These are phyloP conservation scores for Pangasius macronema DNA, from an alignment of 2,797 vertebrate genomes.

Conservation along the genomic window DNA sequence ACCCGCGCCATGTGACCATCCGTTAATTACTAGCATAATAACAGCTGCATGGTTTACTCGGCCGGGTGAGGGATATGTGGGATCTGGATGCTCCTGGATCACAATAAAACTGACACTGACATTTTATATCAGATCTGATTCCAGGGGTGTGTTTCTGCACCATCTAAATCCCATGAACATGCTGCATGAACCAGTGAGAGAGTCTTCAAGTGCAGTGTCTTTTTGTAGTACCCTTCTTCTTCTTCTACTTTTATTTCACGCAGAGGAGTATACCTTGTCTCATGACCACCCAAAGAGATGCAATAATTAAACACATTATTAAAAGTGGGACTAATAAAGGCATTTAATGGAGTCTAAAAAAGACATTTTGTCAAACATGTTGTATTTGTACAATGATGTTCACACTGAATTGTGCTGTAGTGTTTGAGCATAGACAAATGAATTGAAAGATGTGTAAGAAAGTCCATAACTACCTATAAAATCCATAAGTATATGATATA, in stretches of 20 bases:
- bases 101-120: conserved; percentile 72
- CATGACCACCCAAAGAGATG: conserved; percentile 38
- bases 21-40: conserved; percentile 69
- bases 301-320: conserved; percentile 22
- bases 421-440: not conserved
- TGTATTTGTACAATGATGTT: not conserved
- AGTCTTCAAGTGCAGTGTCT: conserved; percentile 25
- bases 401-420: not conserved
- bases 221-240: conserved; percentile 28
- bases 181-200: conserved; percentile 48
- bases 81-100: conserved; percentile 62
- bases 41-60: conserved; percentile 68
- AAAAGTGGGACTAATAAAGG: too few species aligned
- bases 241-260: conserved; percentile 32
- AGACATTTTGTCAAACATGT: not conserved
- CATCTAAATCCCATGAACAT: conserved; percentile 67
- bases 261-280: conserved; percentile 27
- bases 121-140: conserved; percentile 65
- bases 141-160: conserved; percentile 61
- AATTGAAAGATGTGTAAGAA: not conserved
- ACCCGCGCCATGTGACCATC: conserved; percentile 52
- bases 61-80: conserved; percentile 60
- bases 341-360: not conserved
- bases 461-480: not conserved
- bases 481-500: not conserved